Percentiles rank a stretch among this genome's conserved stretches.
Evolutionary conservation across 2,888 invertebrate genomes (phyloP).

Genomic region (Myopa testacea): DNA sequence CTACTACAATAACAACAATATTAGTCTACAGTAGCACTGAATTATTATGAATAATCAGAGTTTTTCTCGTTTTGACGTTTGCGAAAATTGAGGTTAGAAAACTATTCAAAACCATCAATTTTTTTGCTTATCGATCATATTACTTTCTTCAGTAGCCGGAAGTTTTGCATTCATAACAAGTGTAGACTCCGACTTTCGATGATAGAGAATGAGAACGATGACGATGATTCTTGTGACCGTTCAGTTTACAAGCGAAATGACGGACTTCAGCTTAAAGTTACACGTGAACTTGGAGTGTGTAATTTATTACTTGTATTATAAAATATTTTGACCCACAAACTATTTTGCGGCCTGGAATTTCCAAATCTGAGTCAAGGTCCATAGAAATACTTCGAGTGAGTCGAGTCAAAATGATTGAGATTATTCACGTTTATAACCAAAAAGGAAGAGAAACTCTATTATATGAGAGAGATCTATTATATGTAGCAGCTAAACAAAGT

Average conservation of each 20-base stretch:
- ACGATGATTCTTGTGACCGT: neutral
- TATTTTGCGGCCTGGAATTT: no score
- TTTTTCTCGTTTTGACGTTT: neutral
- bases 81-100: neutral
- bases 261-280: neutral
- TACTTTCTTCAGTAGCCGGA: neutral
- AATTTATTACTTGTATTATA: no score
- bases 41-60: neutral
- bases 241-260: neutral
- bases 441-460: no score
- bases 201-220: neutral
- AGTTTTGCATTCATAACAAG: no score
- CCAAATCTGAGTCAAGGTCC: no score
- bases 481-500: no score
- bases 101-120: neutral
- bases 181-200: neutral
- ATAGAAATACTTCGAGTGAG: no score
- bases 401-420: no score
- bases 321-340: no score
- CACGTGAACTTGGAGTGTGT: no score
- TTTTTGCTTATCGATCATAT: neutral
- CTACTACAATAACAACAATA: conserved; percentile 1
- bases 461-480: no score
- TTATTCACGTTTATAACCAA: no score
- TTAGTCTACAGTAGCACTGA: neutral